Evolutionary conservation across 2,888 invertebrate genomes (phyloP), one percentile per base, ranked within the genome.

Genomic region (Amiota minor): DNA sequence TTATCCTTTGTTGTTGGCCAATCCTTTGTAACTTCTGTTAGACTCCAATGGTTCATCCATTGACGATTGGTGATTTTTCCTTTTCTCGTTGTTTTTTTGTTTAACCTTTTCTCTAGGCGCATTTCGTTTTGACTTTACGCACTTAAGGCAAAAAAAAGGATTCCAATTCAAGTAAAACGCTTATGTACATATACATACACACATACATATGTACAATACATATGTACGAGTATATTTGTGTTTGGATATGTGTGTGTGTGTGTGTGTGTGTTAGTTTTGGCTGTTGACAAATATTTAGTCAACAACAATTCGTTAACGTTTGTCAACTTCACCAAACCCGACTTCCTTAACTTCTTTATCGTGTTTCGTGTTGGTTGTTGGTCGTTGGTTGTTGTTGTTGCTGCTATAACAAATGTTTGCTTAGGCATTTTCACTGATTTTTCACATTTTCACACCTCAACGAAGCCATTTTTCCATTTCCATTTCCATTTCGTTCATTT

Each of bases 301-400:
- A 70, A 70, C 59, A 59, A 59, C 70, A 56, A 70, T 56, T 70
- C 70, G 70, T 70, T 70, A 70, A 35, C 35, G 68, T 69, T 69
- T 69, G 14, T 53, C 53, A 53, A 53, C 14, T 53, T 14, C 12
- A 14, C 35, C 53, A 10, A 53, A 53, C n/a, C 10, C 53, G 9
- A 14, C 12, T 53, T 53, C 53, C 53, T 0, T 16, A n/a, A 53
- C 53, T 53, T 12, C 53, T 12, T 12, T 6, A 6, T 6, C 35
- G 35, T 35, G 6, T 35, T 35, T 35, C 35, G 6, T 35, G 35
- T 35, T 35, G 35, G 35, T 6, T 35, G 35, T 35, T 35, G 35
- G 35, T 35, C 3, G 23, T 23, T 23, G 35, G 35, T 6, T 35
- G 35, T 6, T 35, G 35, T 6, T 35, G n/a, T 8, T 16, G 3